Evolutionary conservation across 2,797 vertebrate genomes (phyloP).

Genomic region (Enteromius anoplus): DNA sequence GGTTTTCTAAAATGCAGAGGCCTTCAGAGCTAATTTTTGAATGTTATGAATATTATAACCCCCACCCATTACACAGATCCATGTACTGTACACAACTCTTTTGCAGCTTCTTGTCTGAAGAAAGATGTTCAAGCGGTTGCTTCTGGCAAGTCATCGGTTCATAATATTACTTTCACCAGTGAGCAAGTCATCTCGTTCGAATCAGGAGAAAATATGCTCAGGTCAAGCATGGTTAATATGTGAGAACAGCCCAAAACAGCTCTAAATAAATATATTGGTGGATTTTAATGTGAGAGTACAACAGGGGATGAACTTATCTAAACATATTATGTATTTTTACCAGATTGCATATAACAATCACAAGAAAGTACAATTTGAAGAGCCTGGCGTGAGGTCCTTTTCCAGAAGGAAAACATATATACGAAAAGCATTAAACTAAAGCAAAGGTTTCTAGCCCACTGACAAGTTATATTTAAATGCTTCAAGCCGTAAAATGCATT

Average conservation of each 20-base stretch:
- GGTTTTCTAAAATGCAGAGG: neutral
- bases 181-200: neutral
- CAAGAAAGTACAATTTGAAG: neutral
- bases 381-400: neutral
- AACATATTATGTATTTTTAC: neutral
- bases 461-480: slow-evolving; percentile 10
- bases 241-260: neutral
- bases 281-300: neutral
- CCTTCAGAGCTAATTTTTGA: neutral
- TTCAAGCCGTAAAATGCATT: slow-evolving; percentile 1
- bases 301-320: neutral
- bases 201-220: neutral
- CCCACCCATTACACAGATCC: neutral
- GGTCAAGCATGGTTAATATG: neutral
- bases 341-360: neutral
- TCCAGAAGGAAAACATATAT: neutral
- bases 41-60: neutral
- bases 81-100: neutral
- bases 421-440: neutral
- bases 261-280: neutral
- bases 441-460: neutral
- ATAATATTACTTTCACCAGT: neutral
- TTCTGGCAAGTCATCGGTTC: neutral
- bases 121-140: neutral
- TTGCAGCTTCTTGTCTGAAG: neutral